Conservation (phyloP, 2,888 invertebrate genomes). For the Eristalis pertinax region DNA sequence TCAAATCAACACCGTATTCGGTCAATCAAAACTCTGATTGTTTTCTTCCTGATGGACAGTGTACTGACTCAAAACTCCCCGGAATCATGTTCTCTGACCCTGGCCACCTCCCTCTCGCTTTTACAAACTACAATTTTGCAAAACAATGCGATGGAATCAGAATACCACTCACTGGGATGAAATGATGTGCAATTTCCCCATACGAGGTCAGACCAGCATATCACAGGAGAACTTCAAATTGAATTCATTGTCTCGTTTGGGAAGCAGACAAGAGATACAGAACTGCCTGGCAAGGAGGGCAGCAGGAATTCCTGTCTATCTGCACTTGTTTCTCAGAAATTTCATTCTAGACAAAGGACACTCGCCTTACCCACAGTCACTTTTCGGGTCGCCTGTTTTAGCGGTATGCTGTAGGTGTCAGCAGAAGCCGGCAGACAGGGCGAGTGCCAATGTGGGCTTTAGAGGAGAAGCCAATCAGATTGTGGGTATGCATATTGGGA, state of each 20-base stretch:
- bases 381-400: not conserved
- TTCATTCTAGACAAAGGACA: not conserved
- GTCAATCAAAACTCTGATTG: constrained; percentile 6
- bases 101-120: too few species aligned
- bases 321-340: constrained; percentile 26
- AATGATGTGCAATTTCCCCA: constrained; percentile 33
- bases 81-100: not conserved
- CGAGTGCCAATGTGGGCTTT: not conserved
- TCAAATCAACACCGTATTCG: not conserved
- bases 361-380: not conserved
- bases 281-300: constrained; percentile 8
- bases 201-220: constrained; percentile 6
- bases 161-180: not conserved
- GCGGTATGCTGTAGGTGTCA: constrained; percentile 3
- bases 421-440: not conserved
- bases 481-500: not conserved
- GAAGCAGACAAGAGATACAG: not conserved
- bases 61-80: not conserved
- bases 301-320: constrained; percentile 26
- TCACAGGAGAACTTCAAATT: constrained; percentile 22
- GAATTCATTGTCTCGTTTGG: constrained; percentile 15
- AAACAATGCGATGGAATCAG: constrained; percentile 45
- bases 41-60: not conserved
- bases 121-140: constrained; percentile 39
- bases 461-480: not conserved